Conservation (phyloP, 2,113 vertebrate species). For the Zosterops japonicus region DNA sequence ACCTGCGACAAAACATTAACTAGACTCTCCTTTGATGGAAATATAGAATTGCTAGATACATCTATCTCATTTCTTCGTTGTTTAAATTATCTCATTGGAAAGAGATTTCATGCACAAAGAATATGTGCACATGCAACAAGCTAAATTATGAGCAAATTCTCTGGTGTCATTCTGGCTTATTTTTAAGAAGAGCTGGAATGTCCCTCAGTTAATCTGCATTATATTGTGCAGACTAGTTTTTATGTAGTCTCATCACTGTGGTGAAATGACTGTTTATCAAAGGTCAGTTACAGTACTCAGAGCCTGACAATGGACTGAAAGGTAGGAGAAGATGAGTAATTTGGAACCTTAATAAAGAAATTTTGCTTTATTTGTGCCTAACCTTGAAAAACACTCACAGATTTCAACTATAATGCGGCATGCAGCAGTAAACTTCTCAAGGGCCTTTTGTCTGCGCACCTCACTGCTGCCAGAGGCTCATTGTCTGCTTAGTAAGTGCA, state of each 20-base stretch:
- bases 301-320: conserved; percentile 54
- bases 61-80: conserved; percentile 16
- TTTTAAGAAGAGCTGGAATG: conserved; percentile 52
- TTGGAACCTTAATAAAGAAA: conserved; percentile 56
- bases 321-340: conserved; percentile 55
- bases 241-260: conserved; percentile 40
- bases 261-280: conserved; percentile 67
- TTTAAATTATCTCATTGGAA: conserved; percentile 39
- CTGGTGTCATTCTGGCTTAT: conserved; percentile 21
- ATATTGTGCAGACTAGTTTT: conserved; percentile 33
- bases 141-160: conserved; percentile 44
- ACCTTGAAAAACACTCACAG: conserved; percentile 63
- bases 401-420: conserved; percentile 6
- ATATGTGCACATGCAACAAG: background rate
- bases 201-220: conserved; percentile 60
- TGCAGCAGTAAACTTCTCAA: conserved; percentile 54
- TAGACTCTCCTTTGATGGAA: background rate
- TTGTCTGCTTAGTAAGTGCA: conserved; percentile 13
- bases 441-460: conserved; percentile 57
- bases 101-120: conserved; percentile 31
- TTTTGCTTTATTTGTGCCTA: conserved; percentile 61
- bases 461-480: conserved; percentile 17
- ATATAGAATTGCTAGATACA: background rate
- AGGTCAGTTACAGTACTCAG: conserved; percentile 59
- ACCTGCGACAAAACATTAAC: background rate